These are phyloP conservation scores for Drosophila triauraria DNA, from an alignment of 1,140 invertebrate genomes.

Conservation along the genomic window DNA sequence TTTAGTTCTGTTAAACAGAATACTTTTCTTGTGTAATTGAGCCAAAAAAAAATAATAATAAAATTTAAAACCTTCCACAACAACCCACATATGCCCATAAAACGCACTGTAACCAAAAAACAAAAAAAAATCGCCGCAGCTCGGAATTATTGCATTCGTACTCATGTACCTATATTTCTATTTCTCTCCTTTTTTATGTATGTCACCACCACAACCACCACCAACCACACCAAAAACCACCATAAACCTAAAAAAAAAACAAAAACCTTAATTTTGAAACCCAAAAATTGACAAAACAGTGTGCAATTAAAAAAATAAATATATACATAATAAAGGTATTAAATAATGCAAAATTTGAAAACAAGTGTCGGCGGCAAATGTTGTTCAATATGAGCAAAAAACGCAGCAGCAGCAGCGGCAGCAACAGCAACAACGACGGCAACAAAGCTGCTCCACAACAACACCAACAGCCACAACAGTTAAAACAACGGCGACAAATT, in stretches of 20 bases:
- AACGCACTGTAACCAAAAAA: slow-evolving; percentile 10
- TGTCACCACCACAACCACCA: slow-evolving; percentile 39
- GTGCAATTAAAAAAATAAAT: slow-evolving; percentile 32
- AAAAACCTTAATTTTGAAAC: slow-evolving; percentile 11
- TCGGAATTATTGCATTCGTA: slow-evolving; percentile 37
- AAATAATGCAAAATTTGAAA: slow-evolving; percentile 33
- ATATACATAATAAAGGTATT: slow-evolving; percentile 19
- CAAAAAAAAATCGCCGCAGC: not conserved
- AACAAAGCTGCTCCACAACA: slow-evolving; percentile 19
- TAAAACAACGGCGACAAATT: slow-evolving; percentile 21
- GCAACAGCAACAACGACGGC: slow-evolving; percentile 24
- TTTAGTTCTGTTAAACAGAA: not conserved
- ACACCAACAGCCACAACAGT: slow-evolving; percentile 19
- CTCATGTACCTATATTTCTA: slow-evolving; percentile 55
- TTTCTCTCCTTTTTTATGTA: slow-evolving; percentile 63
- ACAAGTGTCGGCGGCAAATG: slow-evolving; percentile 42
- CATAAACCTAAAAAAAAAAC: slow-evolving; percentile 19
- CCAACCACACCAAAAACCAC: slow-evolving; percentile 32
- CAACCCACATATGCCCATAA: not conserved
- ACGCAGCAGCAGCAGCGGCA: slow-evolving; percentile 11
- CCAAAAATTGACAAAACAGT: slow-evolving; percentile 24
- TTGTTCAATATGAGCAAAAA: slow-evolving; percentile 59
- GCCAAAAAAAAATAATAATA: not conserved
- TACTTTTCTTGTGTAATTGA: not conserved
- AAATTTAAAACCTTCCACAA: not conserved